Conservation (phyloP, 2,888 invertebrate genomes). For the Pterobdella sp. region DNA sequence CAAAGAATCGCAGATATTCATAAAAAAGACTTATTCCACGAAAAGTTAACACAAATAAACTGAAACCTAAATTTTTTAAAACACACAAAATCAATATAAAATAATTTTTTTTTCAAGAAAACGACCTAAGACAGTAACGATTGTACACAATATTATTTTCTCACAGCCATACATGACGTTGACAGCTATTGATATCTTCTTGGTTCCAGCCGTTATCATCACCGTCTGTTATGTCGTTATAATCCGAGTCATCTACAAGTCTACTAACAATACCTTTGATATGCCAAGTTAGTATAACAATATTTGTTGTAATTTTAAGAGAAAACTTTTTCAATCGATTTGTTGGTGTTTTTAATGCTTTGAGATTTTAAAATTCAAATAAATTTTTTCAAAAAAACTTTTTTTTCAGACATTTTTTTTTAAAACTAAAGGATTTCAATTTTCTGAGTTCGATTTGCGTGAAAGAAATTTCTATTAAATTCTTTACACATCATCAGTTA, state of each 20-base stretch:
- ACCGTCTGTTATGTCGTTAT: constrained; percentile 82
- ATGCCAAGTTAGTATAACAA: background rate
- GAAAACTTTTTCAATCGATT: too few relatives aligned
- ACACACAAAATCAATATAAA: too few relatives aligned
- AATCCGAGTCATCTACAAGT: constrained; percentile 70
- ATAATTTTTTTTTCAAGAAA: background rate
- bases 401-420: too few relatives aligned
- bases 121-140: background rate
- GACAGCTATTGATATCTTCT: constrained; percentile 72
- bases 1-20: background rate
- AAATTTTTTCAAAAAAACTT: too few relatives aligned
- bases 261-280: constrained; percentile 13
- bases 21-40: background rate
- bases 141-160: background rate
- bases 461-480: too few relatives aligned
- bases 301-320: too few relatives aligned
- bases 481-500: too few relatives aligned
- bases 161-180: constrained; percentile 44
- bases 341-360: too few relatives aligned
- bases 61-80: background rate
- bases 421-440: too few relatives aligned
- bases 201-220: constrained; percentile 78
- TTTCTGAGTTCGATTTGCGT: too few relatives aligned
- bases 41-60: background rate
- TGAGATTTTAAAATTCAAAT: too few relatives aligned